Evolutionary conservation across 2,888 invertebrate genomes (phyloP), one percentile per base, ranked within the genome.

Genomic region (Micoletzkya japonica): DNA sequence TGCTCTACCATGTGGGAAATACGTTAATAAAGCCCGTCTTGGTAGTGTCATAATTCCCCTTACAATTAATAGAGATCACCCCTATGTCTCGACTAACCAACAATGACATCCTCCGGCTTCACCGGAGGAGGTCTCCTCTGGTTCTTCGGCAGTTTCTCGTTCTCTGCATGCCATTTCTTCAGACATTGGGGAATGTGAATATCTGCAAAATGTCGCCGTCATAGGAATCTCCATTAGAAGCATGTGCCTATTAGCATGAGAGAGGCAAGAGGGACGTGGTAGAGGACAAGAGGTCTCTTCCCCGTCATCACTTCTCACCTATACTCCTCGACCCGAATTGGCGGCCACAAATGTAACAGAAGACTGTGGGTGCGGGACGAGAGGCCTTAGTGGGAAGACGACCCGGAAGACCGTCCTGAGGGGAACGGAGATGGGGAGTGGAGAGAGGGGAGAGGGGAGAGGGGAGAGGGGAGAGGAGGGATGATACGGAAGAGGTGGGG

Each of bases 171-270:
- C 90, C 90, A 90, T 79, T 90, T 90, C 78, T 89, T 89, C 70
- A 90, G 82, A 81, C 91, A 91, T 81, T 90, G 90, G 2, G 90
- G 90, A 81, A 91, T 90, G 84, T 91, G 91, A 73, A 90, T 90
- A 67, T 87, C 68, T 68, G 32, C 17, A 59, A 14, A 17, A 30
- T 14, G 17, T 32, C 3, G 36, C 7, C 10, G 32, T 10, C 3
- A 58, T 36, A 58, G 26, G 24, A 58, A 58, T 58, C 24, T 14
- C 34, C 57, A 1, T 30, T 2, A 17, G 24, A 30, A 14, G 59
- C 1, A 37, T 36, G 24, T 4, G 20, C n/a, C 1, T n/a, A n/a
- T n/a, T n/a, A 56, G 17, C 26, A 37, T 37, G 4, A n/a, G 28
- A 26, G 57, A 57, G 2, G 20, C 14, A 3, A 17, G 32, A 37